Conservation (phyloP, 2,888 invertebrate genomes). For the Bembecia ichneumoniformis region DNA sequence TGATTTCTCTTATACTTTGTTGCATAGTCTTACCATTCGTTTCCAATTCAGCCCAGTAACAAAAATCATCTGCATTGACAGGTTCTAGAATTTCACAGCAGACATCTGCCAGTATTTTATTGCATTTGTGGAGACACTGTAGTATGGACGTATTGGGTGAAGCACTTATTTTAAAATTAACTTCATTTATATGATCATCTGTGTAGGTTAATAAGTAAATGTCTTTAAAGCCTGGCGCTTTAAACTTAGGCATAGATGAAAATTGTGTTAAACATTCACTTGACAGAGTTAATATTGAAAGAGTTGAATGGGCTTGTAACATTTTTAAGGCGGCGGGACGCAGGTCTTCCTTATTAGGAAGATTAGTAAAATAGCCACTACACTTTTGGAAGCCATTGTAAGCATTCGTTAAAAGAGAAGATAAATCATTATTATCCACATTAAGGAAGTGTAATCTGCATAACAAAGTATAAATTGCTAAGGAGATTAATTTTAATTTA, state of each 20-base stretch:
- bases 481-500: slow-evolving; percentile 31
- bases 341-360: slow-evolving; percentile 40
- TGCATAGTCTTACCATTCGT: slow-evolving; percentile 47
- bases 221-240: slow-evolving; percentile 20
- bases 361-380: slow-evolving; percentile 38
- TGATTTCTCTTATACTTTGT: slow-evolving; percentile 45
- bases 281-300: slow-evolving; percentile 27
- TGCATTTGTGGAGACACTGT: slow-evolving; percentile 36
- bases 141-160: slow-evolving; percentile 25
- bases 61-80: slow-evolving; percentile 55
- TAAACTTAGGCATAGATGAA: slow-evolving; percentile 23
- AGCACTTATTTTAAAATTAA: slow-evolving; percentile 24
- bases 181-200: slow-evolving; percentile 19
- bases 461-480: slow-evolving; percentile 38
- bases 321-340: slow-evolving; percentile 40
- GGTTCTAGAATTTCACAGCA: slow-evolving; percentile 48
- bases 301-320: slow-evolving; percentile 38
- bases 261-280: slow-evolving; percentile 32
- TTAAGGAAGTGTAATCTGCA: slow-evolving; percentile 42
- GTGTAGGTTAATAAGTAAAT: slow-evolving; percentile 39
- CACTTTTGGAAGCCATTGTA: slow-evolving; percentile 36
- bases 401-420: slow-evolving; percentile 17
- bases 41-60: slow-evolving; percentile 61
- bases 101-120: slow-evolving; percentile 35
- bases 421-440: slow-evolving; percentile 18